These are phyloP conservation scores for Cephus pygmeus DNA, from an alignment of 2,888 invertebrate genomes.

Conservation along the genomic window DNA sequence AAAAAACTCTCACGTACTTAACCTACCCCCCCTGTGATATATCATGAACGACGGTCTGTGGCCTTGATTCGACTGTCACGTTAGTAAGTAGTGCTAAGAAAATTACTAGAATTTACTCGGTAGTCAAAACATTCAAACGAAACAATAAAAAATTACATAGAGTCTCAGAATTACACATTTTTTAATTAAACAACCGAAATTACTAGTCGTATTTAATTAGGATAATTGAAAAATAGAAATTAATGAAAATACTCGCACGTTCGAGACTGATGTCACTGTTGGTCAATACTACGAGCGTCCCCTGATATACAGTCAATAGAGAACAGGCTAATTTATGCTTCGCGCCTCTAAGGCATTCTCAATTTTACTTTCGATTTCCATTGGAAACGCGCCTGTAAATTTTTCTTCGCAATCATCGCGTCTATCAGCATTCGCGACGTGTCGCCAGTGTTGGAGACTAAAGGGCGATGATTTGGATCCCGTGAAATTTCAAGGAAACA, in stretches of 20 bases:
- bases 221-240: neutral
- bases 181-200: neutral
- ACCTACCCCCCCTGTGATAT: neutral
- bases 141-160: neutral
- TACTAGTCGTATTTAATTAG: neutral
- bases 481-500: neutral
- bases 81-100: neutral
- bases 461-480: neutral
- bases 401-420: neutral
- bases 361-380: conserved; percentile 5
- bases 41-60: neutral
- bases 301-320: neutral
- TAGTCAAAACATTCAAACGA: neutral
- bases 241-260: neutral
- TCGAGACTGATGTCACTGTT: neutral
- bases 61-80: neutral
- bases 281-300: neutral
- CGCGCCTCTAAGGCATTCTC: neutral
- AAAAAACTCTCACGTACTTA: neutral
- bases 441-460: neutral
- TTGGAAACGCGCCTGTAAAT: neutral
- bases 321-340: neutral
- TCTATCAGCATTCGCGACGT: neutral
- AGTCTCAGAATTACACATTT: neutral
- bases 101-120: neutral